Evolutionary conservation across 2,113 vertebrate genomes (phyloP).

Genomic region (Speoplatyrhinus poulsoni): DNA sequence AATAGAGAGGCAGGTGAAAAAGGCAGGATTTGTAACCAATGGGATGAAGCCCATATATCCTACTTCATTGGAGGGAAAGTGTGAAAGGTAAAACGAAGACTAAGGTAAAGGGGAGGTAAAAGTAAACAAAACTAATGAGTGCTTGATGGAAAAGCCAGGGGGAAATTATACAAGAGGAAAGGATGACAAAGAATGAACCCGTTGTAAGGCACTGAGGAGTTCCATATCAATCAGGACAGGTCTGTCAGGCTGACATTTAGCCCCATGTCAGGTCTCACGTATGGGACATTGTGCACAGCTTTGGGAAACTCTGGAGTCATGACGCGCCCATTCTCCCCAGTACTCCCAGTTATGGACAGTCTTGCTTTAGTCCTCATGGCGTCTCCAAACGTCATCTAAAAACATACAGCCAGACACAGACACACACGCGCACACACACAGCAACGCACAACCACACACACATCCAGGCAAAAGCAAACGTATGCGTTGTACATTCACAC

Average conservation of each 20-base stretch:
- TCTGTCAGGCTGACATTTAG: slow-evolving; percentile 99
- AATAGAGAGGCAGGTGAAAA: slow-evolving; percentile 50
- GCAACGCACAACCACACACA: slow-evolving; percentile 13
- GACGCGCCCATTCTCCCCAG: slow-evolving; percentile 97
- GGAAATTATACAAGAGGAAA: slow-evolving; percentile 37
- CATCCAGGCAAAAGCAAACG: slow-evolving; percentile 43
- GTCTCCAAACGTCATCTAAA: slow-evolving; percentile 94
- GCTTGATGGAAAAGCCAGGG: no score
- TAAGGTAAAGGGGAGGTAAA: not conserved
- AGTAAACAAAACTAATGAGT: not conserved
- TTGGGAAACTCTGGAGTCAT: slow-evolving; percentile 99
- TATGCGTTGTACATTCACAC: slow-evolving; percentile 57
- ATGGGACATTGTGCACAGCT: slow-evolving; percentile 97
- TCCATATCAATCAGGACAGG: slow-evolving; percentile 95
- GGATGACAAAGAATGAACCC: slow-evolving; percentile 82
- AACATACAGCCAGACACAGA: slow-evolving; percentile 31
- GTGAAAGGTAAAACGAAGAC: no score
- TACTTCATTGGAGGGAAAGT: slow-evolving; percentile 52
- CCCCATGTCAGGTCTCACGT: slow-evolving; percentile 97
- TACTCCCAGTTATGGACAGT: slow-evolving; percentile 97
- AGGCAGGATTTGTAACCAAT: slow-evolving; percentile 52
- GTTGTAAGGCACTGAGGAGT: slow-evolving; percentile 99
- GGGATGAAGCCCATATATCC: slow-evolving; percentile 53
- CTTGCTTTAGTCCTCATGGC: slow-evolving; percentile 95
- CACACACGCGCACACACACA: slow-evolving; percentile 34